Percentiles rank a stretch among this genome's conserved stretches.
Conservation (phyloP, 2,113 vertebrate species). For the Psophia crepitans region DNA sequence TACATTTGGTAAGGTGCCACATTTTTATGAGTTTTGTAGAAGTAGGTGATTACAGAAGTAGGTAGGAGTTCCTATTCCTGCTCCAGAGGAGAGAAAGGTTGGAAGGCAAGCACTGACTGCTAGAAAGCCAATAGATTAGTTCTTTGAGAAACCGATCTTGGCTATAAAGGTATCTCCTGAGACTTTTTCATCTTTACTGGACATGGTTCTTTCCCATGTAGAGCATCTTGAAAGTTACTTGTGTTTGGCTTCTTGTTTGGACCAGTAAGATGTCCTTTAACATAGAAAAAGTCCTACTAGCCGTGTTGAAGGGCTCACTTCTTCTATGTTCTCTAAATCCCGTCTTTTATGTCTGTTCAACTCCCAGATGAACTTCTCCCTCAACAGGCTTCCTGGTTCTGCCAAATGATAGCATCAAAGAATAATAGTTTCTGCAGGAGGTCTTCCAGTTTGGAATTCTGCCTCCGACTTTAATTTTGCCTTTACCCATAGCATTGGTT, state of each 20-base stretch:
- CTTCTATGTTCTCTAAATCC: background rate
- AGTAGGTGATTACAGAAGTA: background rate
- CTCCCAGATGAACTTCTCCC: background rate
- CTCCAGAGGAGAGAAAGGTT: background rate
- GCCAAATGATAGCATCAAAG: background rate
- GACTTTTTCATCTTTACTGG: background rate
- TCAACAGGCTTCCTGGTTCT: background rate
- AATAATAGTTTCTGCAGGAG: background rate
- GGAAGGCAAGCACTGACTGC: background rate
- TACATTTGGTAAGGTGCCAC: background rate
- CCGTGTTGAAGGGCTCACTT: background rate
- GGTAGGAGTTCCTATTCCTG: background rate
- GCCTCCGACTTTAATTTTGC: background rate
- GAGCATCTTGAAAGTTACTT: background rate
- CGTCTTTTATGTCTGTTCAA: background rate
- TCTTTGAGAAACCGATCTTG: background rate
- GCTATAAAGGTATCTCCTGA: background rate
- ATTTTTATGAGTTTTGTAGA: background rate
- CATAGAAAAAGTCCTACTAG: background rate
- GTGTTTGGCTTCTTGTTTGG: background rate
- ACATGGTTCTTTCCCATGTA: background rate
- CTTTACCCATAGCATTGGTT: background rate
- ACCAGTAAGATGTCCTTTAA: background rate
- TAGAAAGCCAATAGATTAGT: background rate
- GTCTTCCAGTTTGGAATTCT: background rate